Evolutionary conservation across 2,797 vertebrate genomes (phyloP).

Genomic region (Xerus rutilus): DNA sequence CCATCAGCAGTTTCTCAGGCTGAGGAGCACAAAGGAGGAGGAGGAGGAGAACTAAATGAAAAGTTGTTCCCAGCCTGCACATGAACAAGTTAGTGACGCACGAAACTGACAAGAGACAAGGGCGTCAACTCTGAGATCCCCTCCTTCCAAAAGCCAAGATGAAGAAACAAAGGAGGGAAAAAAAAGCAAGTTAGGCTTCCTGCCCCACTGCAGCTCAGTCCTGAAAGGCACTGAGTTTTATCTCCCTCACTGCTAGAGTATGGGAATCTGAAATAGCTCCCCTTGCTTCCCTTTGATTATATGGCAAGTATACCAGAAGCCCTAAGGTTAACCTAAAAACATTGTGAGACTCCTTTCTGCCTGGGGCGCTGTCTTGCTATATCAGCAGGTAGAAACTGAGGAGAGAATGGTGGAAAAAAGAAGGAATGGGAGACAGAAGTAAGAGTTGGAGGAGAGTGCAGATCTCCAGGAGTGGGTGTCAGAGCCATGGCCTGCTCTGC

Average conservation of each 20-base stretch:
- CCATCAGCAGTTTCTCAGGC: conserved; percentile 34
- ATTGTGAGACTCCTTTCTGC: neutral
- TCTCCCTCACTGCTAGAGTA: neutral
- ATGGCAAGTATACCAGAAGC: neutral
- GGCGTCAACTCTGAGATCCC: neutral
- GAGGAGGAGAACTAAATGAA: conserved; percentile 61
- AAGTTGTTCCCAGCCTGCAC: conserved; percentile 34
- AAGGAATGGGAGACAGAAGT: neutral
- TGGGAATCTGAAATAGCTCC: neutral
- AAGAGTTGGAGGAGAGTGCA: neutral
- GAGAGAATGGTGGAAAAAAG: neutral
- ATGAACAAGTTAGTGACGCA: conserved; percentile 51
- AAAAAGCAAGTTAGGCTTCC: neutral
- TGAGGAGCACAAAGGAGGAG: neutral
- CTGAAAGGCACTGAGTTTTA: neutral
- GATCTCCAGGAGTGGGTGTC: neutral
- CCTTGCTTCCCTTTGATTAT: neutral
- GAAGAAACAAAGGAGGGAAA: neutral
- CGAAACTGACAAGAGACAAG: neutral
- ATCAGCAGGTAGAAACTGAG: neutral
- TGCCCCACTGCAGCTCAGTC: neutral
- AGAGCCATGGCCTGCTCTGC: neutral
- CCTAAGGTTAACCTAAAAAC: neutral
- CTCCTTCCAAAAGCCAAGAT: neutral
- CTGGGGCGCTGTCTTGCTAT: neutral